phyloP scores from a whole-genome alignment of 2,888 invertebrate species.

The Colletes collaris region DNA sequence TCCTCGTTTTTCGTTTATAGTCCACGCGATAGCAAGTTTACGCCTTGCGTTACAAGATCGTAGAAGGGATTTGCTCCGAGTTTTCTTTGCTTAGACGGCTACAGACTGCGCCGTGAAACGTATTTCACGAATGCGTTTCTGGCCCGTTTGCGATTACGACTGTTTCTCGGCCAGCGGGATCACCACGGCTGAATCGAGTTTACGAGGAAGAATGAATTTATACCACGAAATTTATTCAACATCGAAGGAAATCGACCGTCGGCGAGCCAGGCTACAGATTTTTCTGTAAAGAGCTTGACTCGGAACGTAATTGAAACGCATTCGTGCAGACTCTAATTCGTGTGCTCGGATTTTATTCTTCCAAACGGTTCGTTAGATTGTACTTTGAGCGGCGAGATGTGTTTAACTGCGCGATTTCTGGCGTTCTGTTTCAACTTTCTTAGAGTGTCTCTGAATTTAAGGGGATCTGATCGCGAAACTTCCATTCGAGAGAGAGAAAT shows the following conservation, averaged over 20 bases:
- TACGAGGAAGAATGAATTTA: slow-evolving; percentile 49
- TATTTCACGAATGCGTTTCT: slow-evolving; percentile 35
- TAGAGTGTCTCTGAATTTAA: no score
- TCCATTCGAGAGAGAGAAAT: no score
- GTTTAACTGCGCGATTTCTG: not conserved
- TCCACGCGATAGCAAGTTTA: no score
- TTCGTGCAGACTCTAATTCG: slow-evolving; percentile 21
- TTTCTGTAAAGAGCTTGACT: slow-evolving; percentile 13
- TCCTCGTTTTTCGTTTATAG: no score
- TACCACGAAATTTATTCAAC: slow-evolving; percentile 36
- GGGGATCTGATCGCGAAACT: no score
- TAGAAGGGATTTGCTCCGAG: not conserved
- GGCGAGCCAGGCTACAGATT: slow-evolving; percentile 30
- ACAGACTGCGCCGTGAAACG: slow-evolving; percentile 1
- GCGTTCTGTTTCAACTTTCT: slow-evolving; percentile 4
- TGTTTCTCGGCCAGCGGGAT: slow-evolving; percentile 23
- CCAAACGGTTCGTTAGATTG: not conserved
- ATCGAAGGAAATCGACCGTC: slow-evolving; percentile 44
- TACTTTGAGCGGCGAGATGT: slow-evolving; percentile 10
- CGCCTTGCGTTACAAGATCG: slow-evolving; percentile 1
- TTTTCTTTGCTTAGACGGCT: slow-evolving; percentile 1
- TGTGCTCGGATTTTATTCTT: slow-evolving; percentile 24
- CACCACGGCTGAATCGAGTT: slow-evolving; percentile 14
- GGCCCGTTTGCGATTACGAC: slow-evolving; percentile 40
- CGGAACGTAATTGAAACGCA: slow-evolving; percentile 38